Percentiles rank a stretch among this genome's conserved stretches.
Conservation (phyloP, 64 coral and sea anemone species). For the Pocillopora verrucosa region DNA sequence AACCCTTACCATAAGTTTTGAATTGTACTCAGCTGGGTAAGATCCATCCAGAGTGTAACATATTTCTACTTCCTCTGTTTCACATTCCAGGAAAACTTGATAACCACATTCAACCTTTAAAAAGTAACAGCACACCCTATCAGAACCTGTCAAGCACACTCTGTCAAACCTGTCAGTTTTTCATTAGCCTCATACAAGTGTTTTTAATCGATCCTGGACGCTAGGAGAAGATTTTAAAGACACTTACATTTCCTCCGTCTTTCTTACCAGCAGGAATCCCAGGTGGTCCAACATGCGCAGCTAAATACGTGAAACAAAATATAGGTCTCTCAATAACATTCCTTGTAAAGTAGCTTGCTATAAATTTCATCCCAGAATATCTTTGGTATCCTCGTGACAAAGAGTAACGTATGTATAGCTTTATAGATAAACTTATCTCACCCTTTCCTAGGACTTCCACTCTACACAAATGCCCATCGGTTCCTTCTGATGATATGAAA, state of each 20-base stretch:
- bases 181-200: too few species aligned
- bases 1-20: conserved; percentile 1
- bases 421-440: not conserved
- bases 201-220: too few species aligned
- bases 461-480: conserved; percentile 17
- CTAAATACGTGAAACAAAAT: not conserved
- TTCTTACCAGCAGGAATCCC: conserved; percentile 2
- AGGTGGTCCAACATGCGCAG: conserved; percentile 2
- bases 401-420: too few species aligned
- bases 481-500: conserved; percentile 56
- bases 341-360: not conserved
- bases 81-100: conserved; percentile 44
- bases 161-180: too few species aligned
- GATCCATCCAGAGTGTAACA: conserved; percentile 47
- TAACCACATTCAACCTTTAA: conserved; percentile 40
- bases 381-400: too few species aligned
- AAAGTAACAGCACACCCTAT: not conserved
- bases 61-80: conserved; percentile 32
- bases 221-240: too few species aligned
- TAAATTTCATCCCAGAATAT: too few species aligned
- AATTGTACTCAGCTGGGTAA: conserved; percentile 7
- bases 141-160: not conserved
- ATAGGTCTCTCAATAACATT: not conserved
- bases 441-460: conserved; percentile 53
- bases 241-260: conserved; percentile 60